Conservation (phyloP, 1,140 invertebrate species). For the Cepaea nemoralis region DNA sequence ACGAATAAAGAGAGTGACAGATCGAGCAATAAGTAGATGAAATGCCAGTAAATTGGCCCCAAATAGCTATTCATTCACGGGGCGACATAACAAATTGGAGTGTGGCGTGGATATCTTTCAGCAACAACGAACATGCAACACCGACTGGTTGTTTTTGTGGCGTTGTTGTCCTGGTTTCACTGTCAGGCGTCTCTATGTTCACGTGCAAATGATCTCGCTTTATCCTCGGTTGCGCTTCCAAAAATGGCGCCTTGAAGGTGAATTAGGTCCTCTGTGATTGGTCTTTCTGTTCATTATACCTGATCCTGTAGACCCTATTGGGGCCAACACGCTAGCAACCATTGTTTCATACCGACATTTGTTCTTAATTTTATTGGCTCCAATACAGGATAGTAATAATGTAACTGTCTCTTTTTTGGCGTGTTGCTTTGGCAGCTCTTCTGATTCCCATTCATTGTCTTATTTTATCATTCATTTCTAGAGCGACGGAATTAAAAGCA, state of each 20-base stretch:
- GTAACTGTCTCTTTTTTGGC: background rate
- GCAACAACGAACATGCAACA: background rate
- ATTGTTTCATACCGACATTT: background rate
- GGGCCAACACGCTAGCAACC: background rate
- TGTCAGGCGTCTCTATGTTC: background rate
- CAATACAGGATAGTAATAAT: background rate
- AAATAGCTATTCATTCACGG: constrained; percentile 9
- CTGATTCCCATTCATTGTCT: too few species aligned
- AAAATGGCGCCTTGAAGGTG: background rate
- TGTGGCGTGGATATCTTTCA: background rate
- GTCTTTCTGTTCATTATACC: constrained; percentile 9
- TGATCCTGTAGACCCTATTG: background rate
- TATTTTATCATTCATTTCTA: too few species aligned
- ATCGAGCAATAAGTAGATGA: background rate
- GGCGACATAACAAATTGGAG: constrained; percentile 1
- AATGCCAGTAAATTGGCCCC: background rate
- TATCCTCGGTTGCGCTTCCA: background rate
- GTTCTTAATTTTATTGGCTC: background rate
- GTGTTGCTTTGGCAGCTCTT: background rate
- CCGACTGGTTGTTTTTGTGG: background rate
- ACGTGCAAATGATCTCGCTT: constrained; percentile 13
- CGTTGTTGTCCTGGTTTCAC: background rate
- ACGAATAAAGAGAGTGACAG: constrained; percentile 1
- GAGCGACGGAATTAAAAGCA: too few species aligned
- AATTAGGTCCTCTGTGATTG: background rate